Base-by-base conservation (phyloP, 2,888 invertebrate genomes). In the Lepas anatifera region DNA sequence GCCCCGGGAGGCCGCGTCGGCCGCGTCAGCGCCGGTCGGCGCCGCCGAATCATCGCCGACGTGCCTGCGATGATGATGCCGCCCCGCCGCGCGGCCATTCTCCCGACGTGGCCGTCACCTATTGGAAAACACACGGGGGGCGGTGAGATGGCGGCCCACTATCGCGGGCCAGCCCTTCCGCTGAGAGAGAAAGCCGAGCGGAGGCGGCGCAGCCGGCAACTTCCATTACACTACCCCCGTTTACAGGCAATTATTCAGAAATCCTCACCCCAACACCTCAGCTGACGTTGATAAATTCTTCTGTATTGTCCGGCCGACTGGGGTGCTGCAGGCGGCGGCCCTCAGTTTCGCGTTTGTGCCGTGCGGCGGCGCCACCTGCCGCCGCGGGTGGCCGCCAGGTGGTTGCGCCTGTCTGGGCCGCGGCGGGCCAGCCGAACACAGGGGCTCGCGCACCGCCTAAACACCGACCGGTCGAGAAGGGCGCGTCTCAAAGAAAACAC, bases 401-500 rank as follows among this genome's bases (percentile, higher is more conserved):
- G 52, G 52, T 11, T 10, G 25, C 46, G 46, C 46, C n/a, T n/a
- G 46, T 18, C 46, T 7, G 18, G 16, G 7, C 22, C 46, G 46
- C 25, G 13, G 58, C 8, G 32, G 58, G 58, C 58, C 32, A 35
- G 52, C 3, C 58, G 35, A 2, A 13, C 52, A 6, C 18, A 32
- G 58, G 32, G 58, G 58, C 35, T 35, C 35, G 35, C 58, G 8
- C 7, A 35, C 35, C 32, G 32, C 22, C 58, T n/a, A 35, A 58
- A 58, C 58, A 58, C 32, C 35, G 58, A 35, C 35, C 25, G 25
- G 18, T 32, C 11, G 58, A 29, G 18, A 18, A 32, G 58, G 58
- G 58, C 35, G 58, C 58, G 58, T 58, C 58, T 58, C 58, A 58
- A 58, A 58, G 58, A 58, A 58, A 58, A 58, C 58, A 58, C 58